Conservation (phyloP, 2,797 vertebrate species). For the Geotrypetes seraphini region DNA sequence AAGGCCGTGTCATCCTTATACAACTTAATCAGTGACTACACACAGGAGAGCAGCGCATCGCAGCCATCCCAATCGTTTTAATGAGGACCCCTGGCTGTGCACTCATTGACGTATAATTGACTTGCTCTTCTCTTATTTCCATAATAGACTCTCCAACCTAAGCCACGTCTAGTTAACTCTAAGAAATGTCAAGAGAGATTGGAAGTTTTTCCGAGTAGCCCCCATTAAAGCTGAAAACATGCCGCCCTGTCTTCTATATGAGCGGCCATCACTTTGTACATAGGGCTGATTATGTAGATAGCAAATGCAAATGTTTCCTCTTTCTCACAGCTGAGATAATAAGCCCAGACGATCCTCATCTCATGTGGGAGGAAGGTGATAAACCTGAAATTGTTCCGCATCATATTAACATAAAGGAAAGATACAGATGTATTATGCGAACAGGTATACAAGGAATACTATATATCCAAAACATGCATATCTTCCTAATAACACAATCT, state of each 20-base stretch:
- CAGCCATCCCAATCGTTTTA: slow-evolving; percentile 91
- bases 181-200: slow-evolving; percentile 98
- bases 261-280: slow-evolving; percentile 69
- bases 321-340: slow-evolving; percentile 48
- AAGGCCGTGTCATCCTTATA: slow-evolving; percentile 86
- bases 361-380: slow-evolving; percentile 19
- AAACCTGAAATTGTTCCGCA: slow-evolving; percentile 13
- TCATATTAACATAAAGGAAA: slow-evolving; percentile 27
- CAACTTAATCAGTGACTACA: slow-evolving; percentile 88
- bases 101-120: slow-evolving; percentile 99
- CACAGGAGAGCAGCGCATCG: slow-evolving; percentile 69
- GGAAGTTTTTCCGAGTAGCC: slow-evolving; percentile 78
- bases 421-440: slow-evolving; percentile 10
- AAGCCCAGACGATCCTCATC: slow-evolving; percentile 36
- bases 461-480: too few species aligned
- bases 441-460: too few species aligned
- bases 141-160: slow-evolving; percentile 96
- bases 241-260: slow-evolving; percentile 86
- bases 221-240: slow-evolving; percentile 97
- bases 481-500: too few species aligned
- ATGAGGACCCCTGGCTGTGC: slow-evolving; percentile 97
- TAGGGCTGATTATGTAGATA: slow-evolving; percentile 86
- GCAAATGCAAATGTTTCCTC: slow-evolving; percentile 75
- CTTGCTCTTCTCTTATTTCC: slow-evolving; percentile 95
- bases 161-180: slow-evolving; percentile 88